These are phyloP conservation scores for Panthera tigris DNA, from an alignment of 2,113 vertebrate species.

Conservation along the genomic window DNA sequence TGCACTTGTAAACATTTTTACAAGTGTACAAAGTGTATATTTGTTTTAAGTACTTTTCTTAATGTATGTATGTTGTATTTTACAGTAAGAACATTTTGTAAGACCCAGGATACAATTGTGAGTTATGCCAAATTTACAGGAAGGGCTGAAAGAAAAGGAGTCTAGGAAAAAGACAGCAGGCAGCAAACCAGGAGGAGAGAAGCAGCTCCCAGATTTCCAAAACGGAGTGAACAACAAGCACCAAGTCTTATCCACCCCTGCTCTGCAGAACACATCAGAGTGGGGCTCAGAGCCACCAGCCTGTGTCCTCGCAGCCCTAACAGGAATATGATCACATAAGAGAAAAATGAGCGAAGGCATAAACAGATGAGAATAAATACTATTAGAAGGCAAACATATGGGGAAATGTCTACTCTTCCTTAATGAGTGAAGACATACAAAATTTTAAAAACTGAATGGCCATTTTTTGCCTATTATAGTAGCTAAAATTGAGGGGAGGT, in stretches of 20 bases:
- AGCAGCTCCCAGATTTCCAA: conserved; percentile 1
- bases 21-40: not conserved
- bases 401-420: conserved; percentile 37
- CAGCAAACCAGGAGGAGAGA: not conserved
- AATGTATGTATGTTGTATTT: not conserved
- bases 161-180: not conserved
- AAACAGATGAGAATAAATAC: conserved; percentile 24
- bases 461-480: conserved; percentile 52
- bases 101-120: not conserved
- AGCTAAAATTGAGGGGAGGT: conserved; percentile 29
- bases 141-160: not conserved
- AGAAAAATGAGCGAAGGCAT: conserved; percentile 42
- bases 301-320: not conserved
- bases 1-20: conserved; percentile 39
- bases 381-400: conserved; percentile 40
- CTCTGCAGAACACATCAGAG: not conserved
- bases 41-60: not conserved
- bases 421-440: conserved; percentile 57
- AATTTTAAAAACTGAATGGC: conserved; percentile 39
- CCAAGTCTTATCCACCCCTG: not conserved
- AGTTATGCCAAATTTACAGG: not conserved
- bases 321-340: not conserved
- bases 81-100: not conserved
- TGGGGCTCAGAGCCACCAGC: not conserved
- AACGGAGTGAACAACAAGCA: not conserved